Base-by-base conservation (phyloP, 2,797 vertebrate genomes). In the Neosilurus hyrtlii region DNA sequence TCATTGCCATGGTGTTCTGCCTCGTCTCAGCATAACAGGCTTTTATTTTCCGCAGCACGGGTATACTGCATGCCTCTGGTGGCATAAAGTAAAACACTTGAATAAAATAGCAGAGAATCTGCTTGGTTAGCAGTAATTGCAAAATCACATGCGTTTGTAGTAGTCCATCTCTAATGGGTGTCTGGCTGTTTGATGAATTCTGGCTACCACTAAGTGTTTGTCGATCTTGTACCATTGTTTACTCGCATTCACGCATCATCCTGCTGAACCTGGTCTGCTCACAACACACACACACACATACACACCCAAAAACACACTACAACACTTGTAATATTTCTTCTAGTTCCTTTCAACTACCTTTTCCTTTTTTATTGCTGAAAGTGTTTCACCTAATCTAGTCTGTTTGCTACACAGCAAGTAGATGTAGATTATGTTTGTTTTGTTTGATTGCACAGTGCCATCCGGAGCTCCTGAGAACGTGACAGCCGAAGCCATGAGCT, bases 381-480 rank as follows among this genome's bases (percentile, higher is more conserved):
- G 51, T 57, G 61, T 73, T 51, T 54, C 68, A 63, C 80, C 78
- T 75, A 62, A 82, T 85, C 83, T 57, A 37, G 8, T 15, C 52
- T 59, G 9, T 78, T 51, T 63, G 59, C 22, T 15, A 78, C 37
- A 63, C 75, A 24, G n/a, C 37, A n/a, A 51, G 75, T 18, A 43
- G 30, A 77, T 76, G 20, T 49, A 63, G 76, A 61, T 80, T 49
- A 83, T 82, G 62, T 73, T 70, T 83, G 65, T 66, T 81, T 85
- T 68, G 7, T 35, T 30, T 67, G 52, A 35, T 84, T 86, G 88
- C 43, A 66, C 90, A 99, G 97, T 96, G 90, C 97, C 97, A 24
- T 97, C 96, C 7, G 96, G 95, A 37, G 92, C 96, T 74, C 97
- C 97, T 0, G 90, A 94, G 82, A 98, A 99, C 1, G 93, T 97